phyloP scores from a whole-genome alignment of 2,888 invertebrate species.

The Amiota minor region DNA sequence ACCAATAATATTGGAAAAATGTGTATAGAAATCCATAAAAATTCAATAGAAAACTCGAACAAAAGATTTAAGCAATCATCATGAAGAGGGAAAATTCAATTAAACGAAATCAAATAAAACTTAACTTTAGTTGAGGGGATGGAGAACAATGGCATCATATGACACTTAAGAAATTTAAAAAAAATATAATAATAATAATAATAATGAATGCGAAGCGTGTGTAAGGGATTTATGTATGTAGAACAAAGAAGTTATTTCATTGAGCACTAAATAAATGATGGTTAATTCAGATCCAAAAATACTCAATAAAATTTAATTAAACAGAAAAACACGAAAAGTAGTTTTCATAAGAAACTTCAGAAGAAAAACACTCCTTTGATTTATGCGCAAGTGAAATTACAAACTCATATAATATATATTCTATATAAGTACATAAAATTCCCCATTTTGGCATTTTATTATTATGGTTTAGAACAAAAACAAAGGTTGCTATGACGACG shows the following conservation, averaged over 20 bases:
- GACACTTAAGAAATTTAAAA: conserved; percentile 18
- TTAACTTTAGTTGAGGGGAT: conserved; percentile 8
- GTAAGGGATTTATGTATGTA: not conserved
- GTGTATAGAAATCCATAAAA: conserved; percentile 27
- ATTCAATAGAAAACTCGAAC: conserved; percentile 2
- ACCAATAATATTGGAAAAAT: conserved; percentile 44
- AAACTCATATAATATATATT: not conserved
- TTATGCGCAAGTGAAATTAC: conserved; percentile 11
- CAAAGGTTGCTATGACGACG: not conserved
- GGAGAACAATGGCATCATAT: conserved; percentile 11
- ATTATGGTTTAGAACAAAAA: too few species aligned
- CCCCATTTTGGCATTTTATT: not conserved
- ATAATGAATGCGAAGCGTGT: not conserved
- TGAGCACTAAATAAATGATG: too few species aligned
- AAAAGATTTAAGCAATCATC: not conserved
- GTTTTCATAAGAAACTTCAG: too few species aligned
- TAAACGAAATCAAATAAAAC: conserved; percentile 7
- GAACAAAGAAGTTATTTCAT: too few species aligned
- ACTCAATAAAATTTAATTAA: conserved; percentile 3
- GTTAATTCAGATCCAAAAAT: not conserved
- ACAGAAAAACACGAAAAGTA: too few species aligned
- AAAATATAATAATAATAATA: not conserved
- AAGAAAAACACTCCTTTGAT: conserved; percentile 12
- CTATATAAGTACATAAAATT: conserved; percentile 3
- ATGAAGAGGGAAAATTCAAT: conserved; percentile 12